Evolutionary conservation across 2,888 invertebrate genomes (phyloP).

Genomic region (Athrips mouffetella): DNA sequence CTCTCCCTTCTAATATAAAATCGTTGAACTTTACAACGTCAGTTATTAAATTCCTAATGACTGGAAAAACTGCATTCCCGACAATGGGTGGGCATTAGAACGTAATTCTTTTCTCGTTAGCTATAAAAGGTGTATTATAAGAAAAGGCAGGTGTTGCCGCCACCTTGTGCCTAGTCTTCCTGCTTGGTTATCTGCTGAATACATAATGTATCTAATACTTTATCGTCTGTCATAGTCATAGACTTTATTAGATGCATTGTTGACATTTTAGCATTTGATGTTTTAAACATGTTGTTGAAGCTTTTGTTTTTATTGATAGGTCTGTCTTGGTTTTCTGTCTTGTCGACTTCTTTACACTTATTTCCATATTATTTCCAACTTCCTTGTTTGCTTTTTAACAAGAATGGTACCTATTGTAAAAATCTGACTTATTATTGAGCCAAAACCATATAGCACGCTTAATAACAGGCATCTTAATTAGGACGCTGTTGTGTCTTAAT

Average conservation of each 20-base stretch:
- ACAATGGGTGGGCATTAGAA: conserved; percentile 12
- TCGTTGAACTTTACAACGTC: conserved; percentile 9
- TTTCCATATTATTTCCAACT: too few species aligned
- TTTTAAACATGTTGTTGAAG: too few species aligned
- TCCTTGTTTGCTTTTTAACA: neutral
- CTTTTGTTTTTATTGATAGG: too few species aligned
- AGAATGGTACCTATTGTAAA: too few species aligned
- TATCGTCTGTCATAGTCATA: conserved; percentile 38
- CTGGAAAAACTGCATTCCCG: conserved; percentile 22
- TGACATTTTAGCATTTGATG: too few species aligned
- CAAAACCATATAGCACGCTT: too few species aligned
- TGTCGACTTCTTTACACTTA: too few species aligned
- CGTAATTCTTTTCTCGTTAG: conserved; percentile 29
- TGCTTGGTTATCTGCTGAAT: conserved; percentile 51
- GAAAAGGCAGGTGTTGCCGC: conserved; percentile 56
- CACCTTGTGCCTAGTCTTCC: conserved; percentile 68
- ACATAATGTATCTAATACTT: conserved; percentile 45
- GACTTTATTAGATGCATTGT: conserved; percentile 26
- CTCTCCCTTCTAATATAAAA: conserved; percentile 1
- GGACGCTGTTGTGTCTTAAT: neutral
- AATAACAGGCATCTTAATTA: neutral
- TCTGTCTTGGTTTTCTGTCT: too few species aligned
- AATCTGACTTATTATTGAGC: too few species aligned
- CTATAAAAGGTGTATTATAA: conserved; percentile 23
- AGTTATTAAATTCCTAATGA: conserved; percentile 13